Conservation (phyloP, 2,888 invertebrate genomes). For the Serripes groenlandicus region DNA sequence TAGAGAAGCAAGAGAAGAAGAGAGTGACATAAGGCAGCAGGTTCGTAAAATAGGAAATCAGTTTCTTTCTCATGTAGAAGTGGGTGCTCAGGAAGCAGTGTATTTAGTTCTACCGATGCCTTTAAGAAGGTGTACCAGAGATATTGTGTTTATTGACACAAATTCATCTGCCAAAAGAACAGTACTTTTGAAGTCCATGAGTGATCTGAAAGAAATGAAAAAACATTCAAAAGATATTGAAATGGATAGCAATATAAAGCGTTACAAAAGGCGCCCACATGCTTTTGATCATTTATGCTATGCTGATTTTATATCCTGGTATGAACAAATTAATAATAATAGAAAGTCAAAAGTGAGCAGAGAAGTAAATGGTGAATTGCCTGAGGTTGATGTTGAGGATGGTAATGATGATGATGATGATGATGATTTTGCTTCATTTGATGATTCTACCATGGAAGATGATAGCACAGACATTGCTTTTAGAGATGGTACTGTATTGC, state of each 20-base stretch:
- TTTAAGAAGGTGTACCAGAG: conserved; percentile 25
- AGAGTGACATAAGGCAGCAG: conserved; percentile 51
- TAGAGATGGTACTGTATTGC: not conserved
- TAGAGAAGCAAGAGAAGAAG: conserved; percentile 32
- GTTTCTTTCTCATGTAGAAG: conserved; percentile 59
- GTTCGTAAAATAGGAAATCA: conserved; percentile 61
- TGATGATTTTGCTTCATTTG: not conserved
- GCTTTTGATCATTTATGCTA: not conserved
- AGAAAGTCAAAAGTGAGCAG: not conserved
- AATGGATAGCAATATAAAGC: not conserved
- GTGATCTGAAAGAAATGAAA: not conserved
- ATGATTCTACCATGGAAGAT: not conserved
- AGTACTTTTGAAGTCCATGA: not conserved
- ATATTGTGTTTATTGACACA: conserved; percentile 54
- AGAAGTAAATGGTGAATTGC: not conserved
- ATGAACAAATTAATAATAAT: not conserved
- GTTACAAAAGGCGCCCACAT: not conserved
- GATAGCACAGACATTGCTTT: not conserved
- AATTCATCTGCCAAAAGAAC: not conserved
- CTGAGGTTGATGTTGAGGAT: not conserved
- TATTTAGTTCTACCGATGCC: conserved; percentile 62
- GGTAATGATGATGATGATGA: not conserved
- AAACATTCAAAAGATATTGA: conserved; percentile 1
- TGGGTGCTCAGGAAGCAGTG: conserved; percentile 64
- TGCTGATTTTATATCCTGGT: conserved; percentile 4